phyloP scores from a whole-genome alignment of 2,888 invertebrate species.

The Pedicia rivosa region DNA sequence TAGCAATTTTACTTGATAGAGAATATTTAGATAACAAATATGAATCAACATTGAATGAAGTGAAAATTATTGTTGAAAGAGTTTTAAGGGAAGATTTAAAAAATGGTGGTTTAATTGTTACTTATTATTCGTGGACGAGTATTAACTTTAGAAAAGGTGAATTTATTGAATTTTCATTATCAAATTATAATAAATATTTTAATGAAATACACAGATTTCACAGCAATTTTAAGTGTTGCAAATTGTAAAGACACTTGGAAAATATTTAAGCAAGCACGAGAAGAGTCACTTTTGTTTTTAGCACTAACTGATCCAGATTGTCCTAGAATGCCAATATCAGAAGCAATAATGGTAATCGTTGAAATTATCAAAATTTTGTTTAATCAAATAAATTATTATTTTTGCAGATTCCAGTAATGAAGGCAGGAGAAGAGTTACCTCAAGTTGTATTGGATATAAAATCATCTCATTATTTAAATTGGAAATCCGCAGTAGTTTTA shows the following conservation, averaged over 20 bases:
- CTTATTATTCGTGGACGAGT: conserved; percentile 49
- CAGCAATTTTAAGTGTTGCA: conserved; percentile 57
- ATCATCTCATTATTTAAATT: conserved; percentile 43
- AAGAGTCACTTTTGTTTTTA: conserved; percentile 49
- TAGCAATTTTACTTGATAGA: conserved; percentile 55
- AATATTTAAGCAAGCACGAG: conserved; percentile 43
- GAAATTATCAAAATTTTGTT: neutral
- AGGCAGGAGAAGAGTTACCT: conserved; percentile 53
- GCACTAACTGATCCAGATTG: conserved; percentile 68
- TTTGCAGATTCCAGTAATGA: conserved; percentile 40
- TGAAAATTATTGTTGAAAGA: conserved; percentile 46
- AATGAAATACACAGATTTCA: conserved; percentile 38
- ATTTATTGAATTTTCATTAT: too few relatives aligned
- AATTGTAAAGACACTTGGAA: conserved; percentile 61
- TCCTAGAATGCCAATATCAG: conserved; percentile 48
- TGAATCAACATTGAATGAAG: conserved; percentile 34
- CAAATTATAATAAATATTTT: neutral
- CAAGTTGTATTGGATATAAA: conserved; percentile 63
- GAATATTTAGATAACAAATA: conserved; percentile 47
- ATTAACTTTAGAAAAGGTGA: conserved; percentile 57
- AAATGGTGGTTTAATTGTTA: conserved; percentile 50
- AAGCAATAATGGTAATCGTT: conserved; percentile 42
- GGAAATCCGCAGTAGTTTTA: conserved; percentile 55
- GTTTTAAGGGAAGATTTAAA: conserved; percentile 45
- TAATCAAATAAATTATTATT: neutral